Evolutionary conservation across 2,888 invertebrate species (phyloP).

Genomic region (Frankliniella intonsa): DNA sequence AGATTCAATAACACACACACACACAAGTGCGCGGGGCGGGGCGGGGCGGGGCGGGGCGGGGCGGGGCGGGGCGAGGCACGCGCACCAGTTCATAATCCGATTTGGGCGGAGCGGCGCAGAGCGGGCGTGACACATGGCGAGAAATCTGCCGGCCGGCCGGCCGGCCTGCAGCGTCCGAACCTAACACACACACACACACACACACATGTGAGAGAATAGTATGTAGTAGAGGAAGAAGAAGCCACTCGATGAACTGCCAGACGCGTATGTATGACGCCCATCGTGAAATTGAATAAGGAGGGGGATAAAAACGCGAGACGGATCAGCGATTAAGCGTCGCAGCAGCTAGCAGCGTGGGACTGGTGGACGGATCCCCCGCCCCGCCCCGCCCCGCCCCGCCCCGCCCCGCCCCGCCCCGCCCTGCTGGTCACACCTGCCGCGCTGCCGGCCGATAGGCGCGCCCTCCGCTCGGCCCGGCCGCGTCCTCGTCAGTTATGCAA

Average conservation of each 20-base stretch:
- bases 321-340: not conserved
- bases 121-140: slow-evolving; percentile 15
- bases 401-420: no score
- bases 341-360: not conserved
- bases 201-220: no score
- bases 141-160: not conserved
- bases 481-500: not conserved
- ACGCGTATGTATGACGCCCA: no score
- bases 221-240: no score
- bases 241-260: no score
- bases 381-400: no score
- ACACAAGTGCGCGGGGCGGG: not conserved
- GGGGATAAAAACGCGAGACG: not conserved
- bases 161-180: no score
- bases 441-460: not conserved
- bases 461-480: not conserved
- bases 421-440: not conserved
- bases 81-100: slow-evolving; percentile 24
- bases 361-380: no score
- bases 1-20: slow-evolving; percentile 21
- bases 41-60: not conserved
- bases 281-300: not conserved
- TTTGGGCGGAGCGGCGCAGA: not conserved
- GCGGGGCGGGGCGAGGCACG: not conserved
- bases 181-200: no score